Conservation (phyloP, 2,888 invertebrate genomes). For the Agrochola circellaris region DNA sequence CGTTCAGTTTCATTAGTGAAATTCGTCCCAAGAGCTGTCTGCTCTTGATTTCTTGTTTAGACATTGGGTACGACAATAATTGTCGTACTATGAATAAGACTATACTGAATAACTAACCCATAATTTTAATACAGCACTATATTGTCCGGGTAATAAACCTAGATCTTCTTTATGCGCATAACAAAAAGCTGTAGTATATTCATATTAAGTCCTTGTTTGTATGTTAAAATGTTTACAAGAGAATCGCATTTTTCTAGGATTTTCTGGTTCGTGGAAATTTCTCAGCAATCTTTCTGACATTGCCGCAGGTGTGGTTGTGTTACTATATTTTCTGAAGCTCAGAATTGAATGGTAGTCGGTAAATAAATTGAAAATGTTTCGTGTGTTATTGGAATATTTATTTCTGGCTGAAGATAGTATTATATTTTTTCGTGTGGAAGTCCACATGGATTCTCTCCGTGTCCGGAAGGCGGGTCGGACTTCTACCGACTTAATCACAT, state of each 20-base stretch:
- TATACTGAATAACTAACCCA: conserved; percentile 3
- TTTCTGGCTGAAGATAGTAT: conserved; percentile 9
- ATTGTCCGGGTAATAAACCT: neutral
- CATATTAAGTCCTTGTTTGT: conserved; percentile 7
- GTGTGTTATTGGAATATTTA: neutral
- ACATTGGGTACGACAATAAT: neutral
- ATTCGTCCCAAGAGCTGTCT: neutral
- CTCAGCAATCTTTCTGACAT: neutral
- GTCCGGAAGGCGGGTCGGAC: conserved; percentile 17
- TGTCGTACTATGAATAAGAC: neutral
- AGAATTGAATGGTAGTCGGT: conserved; percentile 3
- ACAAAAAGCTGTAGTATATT: neutral
- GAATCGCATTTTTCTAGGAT: neutral
- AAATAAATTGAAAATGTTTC: conserved; percentile 14
- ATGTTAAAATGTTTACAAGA: neutral
- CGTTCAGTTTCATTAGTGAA: neutral
- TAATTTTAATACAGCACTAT: conserved; percentile 4
- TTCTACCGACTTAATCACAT: conserved; percentile 36
- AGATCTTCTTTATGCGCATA: conserved; percentile 12
- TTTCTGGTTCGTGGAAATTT: neutral
- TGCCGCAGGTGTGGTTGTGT: conserved; percentile 15
- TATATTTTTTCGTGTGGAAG: conserved; percentile 20
- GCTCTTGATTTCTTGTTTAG: neutral
- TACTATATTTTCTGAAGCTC: conserved; percentile 2
- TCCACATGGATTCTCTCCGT: conserved; percentile 18